Evolutionary conservation across 2,888 invertebrate genomes (phyloP).

Genomic region (Pinctada fucata): DNA sequence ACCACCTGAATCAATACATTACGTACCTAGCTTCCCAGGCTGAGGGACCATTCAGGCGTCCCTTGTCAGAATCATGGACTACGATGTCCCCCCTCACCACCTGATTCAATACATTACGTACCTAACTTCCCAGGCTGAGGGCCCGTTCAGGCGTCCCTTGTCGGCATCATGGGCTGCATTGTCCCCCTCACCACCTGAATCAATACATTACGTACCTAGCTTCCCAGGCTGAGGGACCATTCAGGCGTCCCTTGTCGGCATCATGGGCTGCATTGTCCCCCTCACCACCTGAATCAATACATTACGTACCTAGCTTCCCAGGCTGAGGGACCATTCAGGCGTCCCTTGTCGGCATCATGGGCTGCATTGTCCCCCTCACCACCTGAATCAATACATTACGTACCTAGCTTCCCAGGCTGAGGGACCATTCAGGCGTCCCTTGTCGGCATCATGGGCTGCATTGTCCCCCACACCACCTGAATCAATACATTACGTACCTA

Average conservation of each 20-base stretch:
- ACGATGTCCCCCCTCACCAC: background rate
- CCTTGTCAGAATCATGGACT: slow-evolving; percentile 50
- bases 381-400: background rate
- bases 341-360: slow-evolving; percentile 50
- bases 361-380: slow-evolving; percentile 23
- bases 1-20: too few species aligned
- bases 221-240: slow-evolving; percentile 51
- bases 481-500: slow-evolving; percentile 41
- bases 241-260: slow-evolving; percentile 51
- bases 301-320: slow-evolving; percentile 59
- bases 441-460: slow-evolving; percentile 49
- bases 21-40: slow-evolving; percentile 62
- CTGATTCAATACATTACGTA: slow-evolving; percentile 7
- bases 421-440: slow-evolving; percentile 45
- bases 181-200: too few species aligned
- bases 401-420: slow-evolving; percentile 62
- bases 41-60: slow-evolving; percentile 40
- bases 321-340: slow-evolving; percentile 45
- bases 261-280: slow-evolving; percentile 41
- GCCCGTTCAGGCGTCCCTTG: slow-evolving; percentile 46
- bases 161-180: slow-evolving; percentile 49
- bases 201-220: slow-evolving; percentile 47
- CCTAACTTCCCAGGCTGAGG: slow-evolving; percentile 59
- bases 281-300: too few species aligned
- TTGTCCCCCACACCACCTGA: slow-evolving; percentile 12